phyloP scores from a whole-genome alignment of 1,140 invertebrate species.

The Drosophila baimaii region DNA sequence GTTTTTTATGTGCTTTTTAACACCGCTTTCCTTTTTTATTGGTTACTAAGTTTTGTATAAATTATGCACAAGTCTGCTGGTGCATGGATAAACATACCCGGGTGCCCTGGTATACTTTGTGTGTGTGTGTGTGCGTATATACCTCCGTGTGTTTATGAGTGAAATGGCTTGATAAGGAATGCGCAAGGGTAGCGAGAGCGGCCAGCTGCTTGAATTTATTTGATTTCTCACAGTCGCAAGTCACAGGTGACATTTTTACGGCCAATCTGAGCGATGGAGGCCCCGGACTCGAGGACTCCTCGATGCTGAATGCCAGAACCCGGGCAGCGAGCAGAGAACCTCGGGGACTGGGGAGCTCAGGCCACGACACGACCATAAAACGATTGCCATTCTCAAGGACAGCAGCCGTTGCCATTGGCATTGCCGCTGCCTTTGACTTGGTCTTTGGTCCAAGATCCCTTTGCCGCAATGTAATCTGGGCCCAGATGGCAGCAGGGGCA shows the following conservation, averaged over 20 bases:
- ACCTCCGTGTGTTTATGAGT: constrained; percentile 39
- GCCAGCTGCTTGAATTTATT: constrained; percentile 72
- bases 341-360: constrained; percentile 16
- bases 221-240: constrained; percentile 75
- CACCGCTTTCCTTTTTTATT: constrained; percentile 46
- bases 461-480: constrained; percentile 60
- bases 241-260: constrained; percentile 81
- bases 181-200: constrained; percentile 23
- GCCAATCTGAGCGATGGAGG: constrained; percentile 66
- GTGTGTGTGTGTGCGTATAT: constrained; percentile 8
- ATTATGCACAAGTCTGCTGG: constrained; percentile 64
- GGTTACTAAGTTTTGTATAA: constrained; percentile 75
- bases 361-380: constrained; percentile 68
- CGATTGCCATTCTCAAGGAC: constrained; percentile 71
- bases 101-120: background rate
- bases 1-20: constrained; percentile 16
- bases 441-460: constrained; percentile 33
- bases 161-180: constrained; percentile 51
- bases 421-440: constrained; percentile 41
- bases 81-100: constrained; percentile 5
- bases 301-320: constrained; percentile 15
- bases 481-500: background rate
- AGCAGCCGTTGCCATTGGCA: constrained; percentile 21
- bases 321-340: constrained; percentile 3
- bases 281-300: constrained; percentile 22